A percentile compares a stretch with the other conserved stretches of the same genome.
Conservation (phyloP, 2,797 vertebrate species). For the Muraenolepis orangiensis region DNA sequence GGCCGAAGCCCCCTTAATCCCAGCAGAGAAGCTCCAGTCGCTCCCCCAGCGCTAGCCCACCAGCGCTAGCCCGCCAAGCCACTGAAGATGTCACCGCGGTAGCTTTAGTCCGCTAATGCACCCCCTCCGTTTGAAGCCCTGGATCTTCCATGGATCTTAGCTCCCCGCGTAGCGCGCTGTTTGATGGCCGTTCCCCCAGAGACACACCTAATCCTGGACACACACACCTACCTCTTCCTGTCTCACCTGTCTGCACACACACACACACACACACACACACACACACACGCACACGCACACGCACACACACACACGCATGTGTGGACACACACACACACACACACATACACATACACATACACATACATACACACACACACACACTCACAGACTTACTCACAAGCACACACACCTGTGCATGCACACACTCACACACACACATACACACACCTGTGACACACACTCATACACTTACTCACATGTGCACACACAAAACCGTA, state of each 20-base stretch:
- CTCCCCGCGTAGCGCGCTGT: conserved; percentile 64
- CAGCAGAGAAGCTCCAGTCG: conserved; percentile 37
- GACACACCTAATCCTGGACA: conserved; percentile 72
- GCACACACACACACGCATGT: neutral
- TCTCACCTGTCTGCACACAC: conserved; percentile 65
- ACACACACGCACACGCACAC: neutral
- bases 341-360: neutral
- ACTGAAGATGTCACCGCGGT: conserved; percentile 48
- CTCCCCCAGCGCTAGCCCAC: conserved; percentile 46
- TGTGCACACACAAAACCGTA: neutral
- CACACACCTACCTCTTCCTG: conserved; percentile 70
- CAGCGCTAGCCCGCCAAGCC: conserved; percentile 45
- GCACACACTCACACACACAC: too few species aligned
- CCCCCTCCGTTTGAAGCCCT: conserved; percentile 57
- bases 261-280: conserved; percentile 26
- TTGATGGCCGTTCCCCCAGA: conserved; percentile 69
- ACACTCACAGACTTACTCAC: too few species aligned
- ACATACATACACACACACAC: neutral
- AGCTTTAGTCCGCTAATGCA: conserved; percentile 57
- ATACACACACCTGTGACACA: neutral
- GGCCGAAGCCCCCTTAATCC: conserved; percentile 56
- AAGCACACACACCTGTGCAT: too few species aligned
- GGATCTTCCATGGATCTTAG: conserved; percentile 64
- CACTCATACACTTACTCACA: neutral
- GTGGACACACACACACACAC: neutral